Evolutionary conservation across 2,888 invertebrate genomes (phyloP), one percentile per base, ranked within the genome.

Genomic region (Hypena proboscidalis): DNA sequence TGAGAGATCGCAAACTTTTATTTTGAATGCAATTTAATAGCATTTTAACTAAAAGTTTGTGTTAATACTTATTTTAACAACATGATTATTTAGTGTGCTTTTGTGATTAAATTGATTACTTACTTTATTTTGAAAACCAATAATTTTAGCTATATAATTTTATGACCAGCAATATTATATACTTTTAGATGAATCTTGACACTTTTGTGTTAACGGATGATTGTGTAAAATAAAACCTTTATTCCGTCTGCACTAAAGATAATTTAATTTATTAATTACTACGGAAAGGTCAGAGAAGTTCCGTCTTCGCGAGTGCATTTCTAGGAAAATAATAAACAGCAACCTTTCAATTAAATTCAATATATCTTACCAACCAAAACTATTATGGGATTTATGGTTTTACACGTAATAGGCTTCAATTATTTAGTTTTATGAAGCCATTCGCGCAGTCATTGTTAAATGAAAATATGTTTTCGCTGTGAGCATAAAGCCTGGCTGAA

Each of bases 221-320:
- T 72, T 74, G 70, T 78, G 73, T 69, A 54, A 53, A 74, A 77
- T 77, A 70, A 65, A 65, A 73, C 53, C 61, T 74, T 76, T 72
- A 80, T 74, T 74, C 70, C 52, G 67, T 68, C 52, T 67, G 47
- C 58, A 62, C 57, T 70, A 63, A 70, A 74, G 56, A 68, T 58
- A 75, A 80, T 76, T 74, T n/a, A n/a, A 70, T 77, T 76, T 74
- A 75, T 76, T 77, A 77, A 83, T 75, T 72, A 66, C 61, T 45
- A 67, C 65, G 59, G 79, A 74, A 80, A 78, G 49, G 36, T 36
- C 49, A 41, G 32, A 49, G 59, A 44, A 60, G 50, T 60, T 52
- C 50, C 55, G 58, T 60, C 38, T 62, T 53, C 41, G 48, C 45
- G 52, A 52, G 19, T 47, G 40, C 45, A 29, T 15, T 42, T 31